These are phyloP conservation scores for Meghimatium bilineatum DNA, from an alignment of 2,888 invertebrate genomes.

Conservation along the genomic window DNA sequence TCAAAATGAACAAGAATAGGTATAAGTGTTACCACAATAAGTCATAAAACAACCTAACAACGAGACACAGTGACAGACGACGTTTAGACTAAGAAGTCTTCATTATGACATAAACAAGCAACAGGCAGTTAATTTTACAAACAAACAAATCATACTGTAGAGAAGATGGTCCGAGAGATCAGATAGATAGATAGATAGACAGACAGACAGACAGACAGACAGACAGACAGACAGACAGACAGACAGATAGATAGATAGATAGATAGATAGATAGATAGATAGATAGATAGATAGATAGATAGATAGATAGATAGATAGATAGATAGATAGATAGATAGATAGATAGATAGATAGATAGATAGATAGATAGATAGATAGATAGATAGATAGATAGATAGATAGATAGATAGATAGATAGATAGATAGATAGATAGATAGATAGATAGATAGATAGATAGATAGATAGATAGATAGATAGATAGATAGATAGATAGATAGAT, in stretches of 20 bases:
- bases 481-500: no score
- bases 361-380: not conserved
- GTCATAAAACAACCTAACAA: no score
- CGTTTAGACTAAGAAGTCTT: no score
- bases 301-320: not conserved
- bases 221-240: no score
- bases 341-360: not conserved
- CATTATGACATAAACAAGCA: no score
- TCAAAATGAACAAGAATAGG: no score
- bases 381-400: not conserved
- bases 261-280: not conserved
- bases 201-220: not conserved
- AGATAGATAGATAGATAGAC: not conserved
- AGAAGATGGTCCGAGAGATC: not conserved
- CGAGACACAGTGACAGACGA: no score
- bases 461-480: no score
- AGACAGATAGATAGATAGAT: not conserved
- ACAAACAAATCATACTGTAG: no score
- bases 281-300: not conserved
- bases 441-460: no score
- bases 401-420: not conserved
- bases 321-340: not conserved
- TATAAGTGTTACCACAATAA: no score
- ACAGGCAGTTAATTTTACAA: no score
- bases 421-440: not conserved